Evolutionary conservation across 2,888 invertebrate genomes (phyloP).

Genomic region (Loripinus fragilis): DNA sequence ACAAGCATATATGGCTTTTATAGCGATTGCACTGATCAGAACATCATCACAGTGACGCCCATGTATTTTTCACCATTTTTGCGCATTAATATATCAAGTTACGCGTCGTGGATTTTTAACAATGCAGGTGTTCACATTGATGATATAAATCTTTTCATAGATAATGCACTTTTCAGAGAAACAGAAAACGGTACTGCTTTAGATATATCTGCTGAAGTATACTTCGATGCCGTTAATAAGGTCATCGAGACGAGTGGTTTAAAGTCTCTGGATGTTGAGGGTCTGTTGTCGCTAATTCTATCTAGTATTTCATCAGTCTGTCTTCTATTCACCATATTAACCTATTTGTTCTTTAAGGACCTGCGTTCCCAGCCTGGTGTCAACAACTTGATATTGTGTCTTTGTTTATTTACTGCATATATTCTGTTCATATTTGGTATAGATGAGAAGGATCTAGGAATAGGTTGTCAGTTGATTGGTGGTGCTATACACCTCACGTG

Average conservation of each 20-base stretch:
- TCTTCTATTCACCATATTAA: slow-evolving; percentile 51
- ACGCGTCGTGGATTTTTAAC: neutral
- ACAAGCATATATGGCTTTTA: no score
- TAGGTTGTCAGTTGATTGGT: slow-evolving; percentile 50
- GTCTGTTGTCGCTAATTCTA: slow-evolving; percentile 34
- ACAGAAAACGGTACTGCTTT: neutral
- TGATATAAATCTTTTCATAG: neutral
- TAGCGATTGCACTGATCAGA: neutral
- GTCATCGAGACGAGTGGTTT: neutral
- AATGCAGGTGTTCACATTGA: slow-evolving; percentile 22
- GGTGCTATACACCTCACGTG: slow-evolving; percentile 60
- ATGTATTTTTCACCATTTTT: neutral
- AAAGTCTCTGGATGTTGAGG: neutral
- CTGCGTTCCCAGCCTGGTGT: slow-evolving; percentile 56
- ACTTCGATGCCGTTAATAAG: neutral
- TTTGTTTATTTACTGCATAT: slow-evolving; percentile 55
- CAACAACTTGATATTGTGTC: slow-evolving; percentile 54
- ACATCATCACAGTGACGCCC: neutral
- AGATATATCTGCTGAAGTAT: neutral
- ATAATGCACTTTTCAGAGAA: neutral
- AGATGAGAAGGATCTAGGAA: slow-evolving; percentile 16
- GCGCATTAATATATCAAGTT: slow-evolving; percentile 2
- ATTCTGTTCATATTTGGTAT: slow-evolving; percentile 46
- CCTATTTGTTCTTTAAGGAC: slow-evolving; percentile 45
- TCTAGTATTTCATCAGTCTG: slow-evolving; percentile 46